Evolutionary conservation across 2,797 vertebrate species (phyloP), one percentile per base, ranked within the genome.

Genomic region (Euthynnus affinis): DNA sequence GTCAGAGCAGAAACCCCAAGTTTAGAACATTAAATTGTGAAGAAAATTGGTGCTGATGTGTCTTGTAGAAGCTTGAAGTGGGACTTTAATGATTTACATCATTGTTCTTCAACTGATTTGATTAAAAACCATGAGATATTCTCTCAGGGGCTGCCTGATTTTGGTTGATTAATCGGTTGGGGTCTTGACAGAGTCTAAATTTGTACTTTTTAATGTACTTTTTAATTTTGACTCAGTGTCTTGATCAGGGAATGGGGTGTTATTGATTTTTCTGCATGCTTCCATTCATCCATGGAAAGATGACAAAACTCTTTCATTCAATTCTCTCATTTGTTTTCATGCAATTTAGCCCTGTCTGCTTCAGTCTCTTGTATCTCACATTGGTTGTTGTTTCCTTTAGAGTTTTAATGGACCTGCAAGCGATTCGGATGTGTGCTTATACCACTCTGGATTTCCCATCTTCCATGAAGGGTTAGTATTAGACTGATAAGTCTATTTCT

Each of bases 381-480:
- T 62, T 59, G 74, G 13, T 87, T 76, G 20, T 73, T 55, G 17
- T 82, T n/a, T n/a, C n/a, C 55, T 63, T 37, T 37, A 96, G 95
- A 94, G 85, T 14, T 96, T 93, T 20, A 88, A 82, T 76, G 97
- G 97, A 80, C 92, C 92, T 73, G 91, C 95, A 32, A 97, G 96
- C 83, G 89, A 96, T 74, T 96, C 96, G 27, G 98, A 98, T 64
- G 88, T 92, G 53, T 99, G 98, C 90, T 81, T 91, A 27, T 98
- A 96, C 94, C 98, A 99, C 89, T 89, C 96, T 84, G 98, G 98
- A 85, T 79, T 92, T 69, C 95, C 95, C 5, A 94, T 96, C 85
- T 96, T 96, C 77, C 95, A 96, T 23, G 95, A 96, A 93, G 95
- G 95, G 95, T 96, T 53, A 68, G 91, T 92, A 22, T 77, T 6